Percentiles rank a stretch among this genome's conserved stretches.
These are phyloP conservation scores for Rhinoraja longicauda DNA, from an alignment of 2,797 vertebrate genomes.

Conservation along the genomic window DNA sequence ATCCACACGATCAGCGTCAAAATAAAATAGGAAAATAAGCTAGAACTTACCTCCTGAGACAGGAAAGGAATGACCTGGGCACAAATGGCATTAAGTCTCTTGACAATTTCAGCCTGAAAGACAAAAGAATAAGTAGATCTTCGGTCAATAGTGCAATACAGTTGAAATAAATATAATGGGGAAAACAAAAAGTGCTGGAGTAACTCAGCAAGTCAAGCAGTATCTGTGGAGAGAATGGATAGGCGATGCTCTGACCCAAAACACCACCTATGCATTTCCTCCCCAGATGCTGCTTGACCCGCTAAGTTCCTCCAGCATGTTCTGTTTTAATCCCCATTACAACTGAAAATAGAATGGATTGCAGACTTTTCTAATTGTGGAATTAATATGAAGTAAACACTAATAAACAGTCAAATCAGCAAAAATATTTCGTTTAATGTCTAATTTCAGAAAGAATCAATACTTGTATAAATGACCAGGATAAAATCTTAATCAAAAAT, in stretches of 20 bases:
- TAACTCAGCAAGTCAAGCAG: no score
- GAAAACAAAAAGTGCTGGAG: no score
- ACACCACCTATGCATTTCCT: no score
- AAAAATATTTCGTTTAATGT: neutral
- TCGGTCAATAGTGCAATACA: neutral
- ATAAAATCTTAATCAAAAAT: neutral
- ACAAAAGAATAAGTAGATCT: constrained; percentile 47
- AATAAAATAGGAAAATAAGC: constrained; percentile 8
- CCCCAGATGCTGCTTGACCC: no score
- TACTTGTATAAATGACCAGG: neutral
- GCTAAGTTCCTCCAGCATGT: no score
- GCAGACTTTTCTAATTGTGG: neutral
- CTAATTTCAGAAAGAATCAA: neutral
- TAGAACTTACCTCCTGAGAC: constrained; percentile 86
- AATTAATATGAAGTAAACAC: neutral
- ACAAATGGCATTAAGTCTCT: constrained; percentile 96
- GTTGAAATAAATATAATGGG: neutral
- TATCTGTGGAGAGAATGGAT: neutral
- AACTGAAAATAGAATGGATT: neutral
- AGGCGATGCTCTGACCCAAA: no score
- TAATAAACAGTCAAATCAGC: neutral
- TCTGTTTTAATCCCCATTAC: neutral
- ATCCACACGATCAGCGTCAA: neutral
- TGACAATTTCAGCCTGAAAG: constrained; percentile 96
- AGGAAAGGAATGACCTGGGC: constrained; percentile 98